These are phyloP conservation scores for Neosalanx taihuensis DNA, from an alignment of 2,797 vertebrate genomes.

Conservation along the genomic window DNA sequence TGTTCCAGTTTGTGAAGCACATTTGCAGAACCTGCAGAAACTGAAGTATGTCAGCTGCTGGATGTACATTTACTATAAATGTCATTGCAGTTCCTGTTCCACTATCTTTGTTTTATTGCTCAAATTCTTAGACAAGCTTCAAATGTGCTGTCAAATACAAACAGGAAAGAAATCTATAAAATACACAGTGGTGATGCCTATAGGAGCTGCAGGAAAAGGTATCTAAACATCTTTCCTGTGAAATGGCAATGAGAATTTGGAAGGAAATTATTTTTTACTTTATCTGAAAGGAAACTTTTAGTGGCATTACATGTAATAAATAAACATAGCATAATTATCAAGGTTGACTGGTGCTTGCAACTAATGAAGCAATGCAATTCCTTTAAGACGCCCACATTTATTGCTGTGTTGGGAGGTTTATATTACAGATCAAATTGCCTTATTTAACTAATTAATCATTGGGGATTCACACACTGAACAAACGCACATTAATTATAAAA, in stretches of 20 bases:
- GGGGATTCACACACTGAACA: conserved; percentile 19
- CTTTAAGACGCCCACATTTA: conserved; percentile 37
- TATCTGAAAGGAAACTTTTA: background rate
- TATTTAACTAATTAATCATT: conserved; percentile 36
- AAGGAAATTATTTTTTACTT: background rate
- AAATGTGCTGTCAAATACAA: conserved; percentile 13
- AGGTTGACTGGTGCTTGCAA: conserved; percentile 15
- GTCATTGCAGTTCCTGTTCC: conserved; percentile 52
- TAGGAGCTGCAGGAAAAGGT: background rate
- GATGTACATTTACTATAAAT: conserved; percentile 54
- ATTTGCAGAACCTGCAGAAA: conserved; percentile 48
- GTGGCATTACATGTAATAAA: background rate
- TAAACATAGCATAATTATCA: conserved; percentile 19
- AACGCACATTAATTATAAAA: background rate
- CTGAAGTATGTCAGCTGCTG: conserved; percentile 59
- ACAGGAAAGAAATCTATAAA: background rate
- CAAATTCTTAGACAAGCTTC: conserved; percentile 28
- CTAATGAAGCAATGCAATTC: conserved; percentile 36
- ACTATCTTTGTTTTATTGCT: conserved; percentile 53
- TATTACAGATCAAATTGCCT: conserved; percentile 25
- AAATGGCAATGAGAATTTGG: conserved; percentile 31
- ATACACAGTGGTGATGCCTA: conserved; percentile 29
- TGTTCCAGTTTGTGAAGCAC: conserved; percentile 35
- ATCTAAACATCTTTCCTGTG: conserved; percentile 23
- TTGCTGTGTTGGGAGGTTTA: conserved; percentile 48